phyloP scores from a whole-genome alignment of 2,797 vertebrate genomes.

The Hydrophis major region DNA sequence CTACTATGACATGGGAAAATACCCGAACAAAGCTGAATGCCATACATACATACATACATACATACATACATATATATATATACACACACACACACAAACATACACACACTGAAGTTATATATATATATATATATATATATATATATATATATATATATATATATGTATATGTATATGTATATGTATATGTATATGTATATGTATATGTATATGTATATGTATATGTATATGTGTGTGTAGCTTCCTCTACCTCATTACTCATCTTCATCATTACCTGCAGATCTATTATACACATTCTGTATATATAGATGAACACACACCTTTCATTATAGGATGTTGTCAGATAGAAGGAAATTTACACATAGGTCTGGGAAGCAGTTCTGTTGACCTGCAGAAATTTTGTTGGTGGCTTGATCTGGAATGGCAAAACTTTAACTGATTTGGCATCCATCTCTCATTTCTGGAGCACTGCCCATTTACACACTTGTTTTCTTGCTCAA shows the following conservation, averaged over 20 bases:
- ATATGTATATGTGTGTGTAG: no score
- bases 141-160: rapidly evolving
- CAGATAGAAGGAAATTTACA: background rate
- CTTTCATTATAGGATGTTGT: background rate
- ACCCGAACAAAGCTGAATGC: no score
- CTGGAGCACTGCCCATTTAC: background rate
- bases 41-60: no score
- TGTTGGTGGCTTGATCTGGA: background rate
- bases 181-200: no score
- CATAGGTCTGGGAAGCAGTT: background rate
- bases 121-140: no score
- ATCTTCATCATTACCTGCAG: background rate
- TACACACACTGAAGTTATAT: no score
- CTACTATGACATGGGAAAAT: no score
- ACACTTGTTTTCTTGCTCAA: background rate
- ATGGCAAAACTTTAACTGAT: background rate
- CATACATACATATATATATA: no score
- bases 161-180: no score
- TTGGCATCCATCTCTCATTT: background rate
- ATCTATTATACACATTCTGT: background rate
- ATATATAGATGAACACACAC: background rate
- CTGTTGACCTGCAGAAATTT: background rate
- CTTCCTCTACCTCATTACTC: background rate
- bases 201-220: no score
- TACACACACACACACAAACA: no score